Evolutionary conservation across 2,888 invertebrate genomes (phyloP), one percentile per base, ranked within the genome.

Genomic region (Mythimna pallens): DNA sequence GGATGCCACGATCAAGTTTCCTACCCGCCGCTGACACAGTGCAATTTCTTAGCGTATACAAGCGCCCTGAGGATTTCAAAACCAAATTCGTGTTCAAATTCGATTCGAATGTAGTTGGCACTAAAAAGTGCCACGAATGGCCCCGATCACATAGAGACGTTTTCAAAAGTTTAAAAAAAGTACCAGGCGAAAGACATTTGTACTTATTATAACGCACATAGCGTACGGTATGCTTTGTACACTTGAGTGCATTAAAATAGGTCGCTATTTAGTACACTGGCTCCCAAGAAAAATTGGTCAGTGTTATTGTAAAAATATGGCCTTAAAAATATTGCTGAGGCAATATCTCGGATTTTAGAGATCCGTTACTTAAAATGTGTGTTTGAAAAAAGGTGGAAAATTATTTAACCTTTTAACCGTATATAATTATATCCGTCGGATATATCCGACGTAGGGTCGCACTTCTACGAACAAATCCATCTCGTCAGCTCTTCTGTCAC

Each of bases 131-230:
- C 54, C 9, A 70, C 6, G 1, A 59, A 58, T 47, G 9, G 70
- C 73, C 52, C 66, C 50, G 50, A n/a, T 43, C 73, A 71, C 58
- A 66, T 54, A 62, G 43, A 52, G 47, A 50, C 52, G 9, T 30
- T 34, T 58, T 43, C 22, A 47, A 58, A 52, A 58, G 58, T 62
- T n/a, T n/a, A n/a, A 66, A 62, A 25, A 65, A 65, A 65, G 81
- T 80, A 77, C 72, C 68, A 76, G 70, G 36, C 43, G 75, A 80
- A 65, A 74, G 73, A 86, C 79, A 80, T 80, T 83, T 85, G 74
- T 80, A 85, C 78, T 86, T 84, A 86, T 74, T 67, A 68, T 70
- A 64, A 77, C 75, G 75, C 75, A 78, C 75, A 75, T 76, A n/a
- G 63, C 69, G 63, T 66, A 73, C 54, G 20, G 34, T 73, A 76